phyloP scores from a whole-genome alignment of 2,797 vertebrate species.

The Coluber constrictor region DNA sequence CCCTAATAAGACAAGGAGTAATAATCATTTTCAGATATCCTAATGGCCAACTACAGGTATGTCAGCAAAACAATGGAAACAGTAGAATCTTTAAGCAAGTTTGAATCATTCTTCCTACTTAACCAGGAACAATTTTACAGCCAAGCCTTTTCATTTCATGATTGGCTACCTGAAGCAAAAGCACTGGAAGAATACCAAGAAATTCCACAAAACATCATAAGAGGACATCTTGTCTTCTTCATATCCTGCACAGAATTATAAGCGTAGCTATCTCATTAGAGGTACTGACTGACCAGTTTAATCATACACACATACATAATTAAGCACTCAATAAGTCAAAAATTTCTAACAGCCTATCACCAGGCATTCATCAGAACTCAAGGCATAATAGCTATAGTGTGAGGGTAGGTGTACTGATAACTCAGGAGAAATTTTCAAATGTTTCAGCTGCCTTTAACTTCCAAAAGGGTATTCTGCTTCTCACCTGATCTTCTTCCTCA shows the following conservation, averaged over 20 bases:
- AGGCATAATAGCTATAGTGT: neutral
- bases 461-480: constrained; percentile 29
- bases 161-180: neutral
- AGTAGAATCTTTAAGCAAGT: neutral
- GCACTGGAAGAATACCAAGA: neutral
- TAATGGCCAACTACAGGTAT: neutral
- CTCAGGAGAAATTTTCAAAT: neutral
- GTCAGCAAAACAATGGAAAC: neutral
- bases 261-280: neutral
- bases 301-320: neutral
- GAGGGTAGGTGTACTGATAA: neutral
- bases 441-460: neutral
- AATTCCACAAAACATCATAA: neutral
- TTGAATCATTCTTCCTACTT: neutral
- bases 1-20: constrained; percentile 11
- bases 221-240: neutral
- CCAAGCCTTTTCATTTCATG: neutral
- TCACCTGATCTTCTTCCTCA: constrained; percentile 97
- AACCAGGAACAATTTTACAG: neutral
- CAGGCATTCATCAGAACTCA: neutral
- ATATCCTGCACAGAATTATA: neutral
- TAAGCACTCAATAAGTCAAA: neutral
- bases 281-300: neutral
- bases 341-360: neutral
- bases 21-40: neutral